These are phyloP conservation scores for Caenorhabditis auriculariae DNA, from an alignment of 2,888 invertebrate species.

Conservation along the genomic window DNA sequence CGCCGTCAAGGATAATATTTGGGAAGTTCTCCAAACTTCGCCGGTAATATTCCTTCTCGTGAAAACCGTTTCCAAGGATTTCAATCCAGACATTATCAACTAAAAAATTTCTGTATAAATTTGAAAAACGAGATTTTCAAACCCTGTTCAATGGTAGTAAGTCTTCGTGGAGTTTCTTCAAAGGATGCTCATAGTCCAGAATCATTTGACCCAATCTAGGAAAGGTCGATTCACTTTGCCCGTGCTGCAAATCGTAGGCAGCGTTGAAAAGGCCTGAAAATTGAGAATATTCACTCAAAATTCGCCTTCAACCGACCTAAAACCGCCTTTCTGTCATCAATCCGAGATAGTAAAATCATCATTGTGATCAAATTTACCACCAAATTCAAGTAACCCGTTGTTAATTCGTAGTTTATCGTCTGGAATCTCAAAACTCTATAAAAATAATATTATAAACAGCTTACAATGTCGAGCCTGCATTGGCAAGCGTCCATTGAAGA, in stretches of 20 bases:
- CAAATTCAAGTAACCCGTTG: conserved; percentile 90
- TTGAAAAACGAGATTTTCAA: conserved; percentile 8
- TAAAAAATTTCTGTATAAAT: conserved; percentile 17
- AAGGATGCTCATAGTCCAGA: conserved; percentile 91
- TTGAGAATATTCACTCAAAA: not conserved
- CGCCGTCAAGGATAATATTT: conserved; percentile 78
- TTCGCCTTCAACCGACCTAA: conserved; percentile 8
- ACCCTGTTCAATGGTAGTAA: conserved; percentile 88
- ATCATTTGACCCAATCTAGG: conserved; percentile 96
- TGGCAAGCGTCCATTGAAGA: conserved; percentile 97
- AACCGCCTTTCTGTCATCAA: conserved; percentile 96
- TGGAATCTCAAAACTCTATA: conserved; percentile 43
- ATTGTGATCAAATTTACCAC: conserved; percentile 89
- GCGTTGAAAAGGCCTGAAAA: conserved; percentile 86
- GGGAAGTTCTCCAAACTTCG: conserved; percentile 82
- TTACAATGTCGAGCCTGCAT: conserved; percentile 84
- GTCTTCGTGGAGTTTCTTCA: conserved; percentile 93
- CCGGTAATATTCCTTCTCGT: conserved; percentile 86
- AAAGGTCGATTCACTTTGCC: conserved; percentile 74
- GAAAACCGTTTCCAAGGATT: conserved; percentile 85
- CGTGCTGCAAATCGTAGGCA: conserved; percentile 92
- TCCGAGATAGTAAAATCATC: conserved; percentile 94
- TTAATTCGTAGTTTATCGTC: conserved; percentile 91
- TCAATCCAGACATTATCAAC: conserved; percentile 80
- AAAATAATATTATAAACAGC: conserved; percentile 53